Evolutionary conservation across 2,113 vertebrate genomes (phyloP), one percentile per base, ranked within the genome.

Genomic region (Colistium nudipinnis): DNA sequence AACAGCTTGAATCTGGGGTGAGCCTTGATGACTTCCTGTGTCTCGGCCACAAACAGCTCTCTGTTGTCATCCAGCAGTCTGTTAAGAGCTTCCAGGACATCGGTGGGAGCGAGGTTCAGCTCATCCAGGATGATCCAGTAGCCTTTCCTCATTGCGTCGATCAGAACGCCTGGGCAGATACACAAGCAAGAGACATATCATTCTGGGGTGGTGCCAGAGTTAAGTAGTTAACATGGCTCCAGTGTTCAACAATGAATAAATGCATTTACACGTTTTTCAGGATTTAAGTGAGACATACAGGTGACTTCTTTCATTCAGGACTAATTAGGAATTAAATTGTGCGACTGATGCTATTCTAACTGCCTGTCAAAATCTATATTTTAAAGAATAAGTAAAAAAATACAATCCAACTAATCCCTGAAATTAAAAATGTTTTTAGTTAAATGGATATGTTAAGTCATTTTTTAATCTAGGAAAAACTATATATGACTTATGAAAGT

Each of bases 81-180:
- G 85, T 99, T 99, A 17, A 99, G 93, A 62, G 98, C 98, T 80
- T 99, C 98, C 63, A 99, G 88, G 31, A 99, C 98, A 74, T 99
- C 97, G 0, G 96, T 98, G 63, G 98, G 97, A 47, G 98, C 98
- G 68, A 99, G 91, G 85, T 99, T 99, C 80, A 99, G 81, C 85
- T 99, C 98, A 61, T 99, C 98, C 22, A 99, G 92, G 74, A 99
- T 93, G 44, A 99, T 95, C 98, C 98, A 99, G 89, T 98, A 98
- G 49, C 98, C 98, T 69, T 96, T 98, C 76, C 95, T 93, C 97
- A 99, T 99, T 48, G 98, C 97, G 79, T 98, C 95, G 63, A 98
- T 97, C 62, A 99, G 93, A 61, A 99, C 80, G 5, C 98, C 98
- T 99, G 81, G 62, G 12, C 6, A 60, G 66, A 86, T 0, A 22